phyloP scores from a whole-genome alignment of 2,113 vertebrate genomes.

The Platysteira castanea region DNA sequence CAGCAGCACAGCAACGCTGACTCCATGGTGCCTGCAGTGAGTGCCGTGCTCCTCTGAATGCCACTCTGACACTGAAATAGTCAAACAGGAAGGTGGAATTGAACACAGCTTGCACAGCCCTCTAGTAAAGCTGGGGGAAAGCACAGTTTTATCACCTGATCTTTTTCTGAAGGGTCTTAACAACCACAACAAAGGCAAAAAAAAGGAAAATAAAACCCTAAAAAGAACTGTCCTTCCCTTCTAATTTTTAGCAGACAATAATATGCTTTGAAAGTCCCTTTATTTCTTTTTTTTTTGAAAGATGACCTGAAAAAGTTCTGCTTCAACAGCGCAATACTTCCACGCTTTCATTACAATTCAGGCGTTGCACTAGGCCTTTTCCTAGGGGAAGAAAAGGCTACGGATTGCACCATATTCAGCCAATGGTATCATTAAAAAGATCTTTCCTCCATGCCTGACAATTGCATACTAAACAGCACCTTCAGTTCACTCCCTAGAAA shows the following conservation, averaged over 20 bases:
- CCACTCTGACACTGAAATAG: background rate
- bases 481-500: background rate
- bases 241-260: background rate
- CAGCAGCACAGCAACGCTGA: background rate
- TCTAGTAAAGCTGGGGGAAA: background rate
- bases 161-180: background rate
- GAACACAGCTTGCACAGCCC: background rate
- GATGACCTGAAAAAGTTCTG: background rate
- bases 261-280: background rate
- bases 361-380: background rate
- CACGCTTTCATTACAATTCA: background rate
- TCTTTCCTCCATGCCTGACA: background rate
- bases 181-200: background rate
- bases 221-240: background rate
- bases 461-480: background rate
- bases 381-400: background rate
- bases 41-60: background rate
- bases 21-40: background rate
- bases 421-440: background rate
- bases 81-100: background rate
- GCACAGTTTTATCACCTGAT: background rate
- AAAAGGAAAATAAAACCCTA: background rate
- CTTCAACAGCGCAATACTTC: background rate
- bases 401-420: background rate
- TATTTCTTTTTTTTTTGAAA: background rate